These are phyloP conservation scores for Melieria picta DNA, from an alignment of 2,888 invertebrate species.

Conservation along the genomic window DNA sequence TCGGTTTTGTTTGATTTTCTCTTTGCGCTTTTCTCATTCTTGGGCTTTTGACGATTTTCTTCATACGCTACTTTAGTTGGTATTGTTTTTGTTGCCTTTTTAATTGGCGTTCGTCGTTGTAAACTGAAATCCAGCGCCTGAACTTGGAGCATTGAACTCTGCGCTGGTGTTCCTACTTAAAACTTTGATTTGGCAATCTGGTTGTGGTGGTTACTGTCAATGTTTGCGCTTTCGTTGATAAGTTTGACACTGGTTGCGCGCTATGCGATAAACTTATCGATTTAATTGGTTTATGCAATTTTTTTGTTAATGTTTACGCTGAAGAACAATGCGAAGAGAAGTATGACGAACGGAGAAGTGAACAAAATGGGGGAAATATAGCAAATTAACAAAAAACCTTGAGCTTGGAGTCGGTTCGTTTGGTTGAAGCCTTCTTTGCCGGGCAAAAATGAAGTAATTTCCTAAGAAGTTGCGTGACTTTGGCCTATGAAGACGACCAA, in stretches of 20 bases:
- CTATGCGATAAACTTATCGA: conserved; percentile 12
- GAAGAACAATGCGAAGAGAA: no score
- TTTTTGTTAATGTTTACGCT: neutral
- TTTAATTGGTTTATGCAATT: conserved; percentile 1
- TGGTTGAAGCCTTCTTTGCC: neutral
- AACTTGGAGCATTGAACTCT: conserved; percentile 25
- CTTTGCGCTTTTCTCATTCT: neutral
- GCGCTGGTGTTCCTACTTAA: conserved; percentile 7
- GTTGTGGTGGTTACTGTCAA: neutral
- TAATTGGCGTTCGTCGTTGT: conserved; percentile 17
- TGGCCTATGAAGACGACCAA: neutral
- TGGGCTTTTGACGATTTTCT: conserved; percentile 39
- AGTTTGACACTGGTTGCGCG: conserved; percentile 1
- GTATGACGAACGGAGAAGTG: no score
- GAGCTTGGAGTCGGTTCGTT: neutral
- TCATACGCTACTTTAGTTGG: conserved; percentile 19
- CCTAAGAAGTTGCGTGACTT: conserved; percentile 16
- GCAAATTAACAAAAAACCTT: neutral
- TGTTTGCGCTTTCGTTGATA: conserved; percentile 7
- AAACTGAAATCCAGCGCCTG: conserved; percentile 9
- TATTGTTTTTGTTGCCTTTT: conserved; percentile 29
- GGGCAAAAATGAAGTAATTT: neutral
- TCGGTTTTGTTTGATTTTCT: neutral
- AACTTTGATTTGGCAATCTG: conserved; percentile 5
- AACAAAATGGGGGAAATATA: no score